Percentiles rank a stretch among this genome's conserved stretches.
These are phyloP conservation scores for Leptinotarsa undecemlineata DNA, from an alignment of 1,140 invertebrate genomes.

Conservation along the genomic window DNA sequence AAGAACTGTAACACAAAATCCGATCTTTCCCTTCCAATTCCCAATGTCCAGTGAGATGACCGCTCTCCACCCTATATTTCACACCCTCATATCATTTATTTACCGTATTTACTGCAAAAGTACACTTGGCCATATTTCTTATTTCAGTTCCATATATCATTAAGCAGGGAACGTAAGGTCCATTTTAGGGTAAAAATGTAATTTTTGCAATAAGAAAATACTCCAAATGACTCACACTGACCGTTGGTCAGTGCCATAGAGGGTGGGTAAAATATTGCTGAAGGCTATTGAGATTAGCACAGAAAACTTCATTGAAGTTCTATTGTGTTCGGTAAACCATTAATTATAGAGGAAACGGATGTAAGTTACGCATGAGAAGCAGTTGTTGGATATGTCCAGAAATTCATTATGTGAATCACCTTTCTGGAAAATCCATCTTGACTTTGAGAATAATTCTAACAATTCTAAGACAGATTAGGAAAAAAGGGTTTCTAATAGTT, in stretches of 20 bases:
- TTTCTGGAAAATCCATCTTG: neutral
- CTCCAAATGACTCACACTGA: constrained; percentile 42
- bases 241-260: constrained; percentile 39
- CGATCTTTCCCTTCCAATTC: neutral
- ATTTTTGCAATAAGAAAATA: constrained; percentile 40
- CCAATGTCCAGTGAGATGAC: constrained; percentile 19
- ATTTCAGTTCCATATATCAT: constrained; percentile 39
- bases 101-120: constrained; percentile 42
- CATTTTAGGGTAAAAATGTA: constrained; percentile 31
- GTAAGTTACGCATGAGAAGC: neutral
- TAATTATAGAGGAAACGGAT: constrained; percentile 3
- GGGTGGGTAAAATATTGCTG: constrained; percentile 28
- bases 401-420: no score
- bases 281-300: constrained; percentile 19
- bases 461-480: no score
- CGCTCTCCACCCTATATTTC: constrained; percentile 36
- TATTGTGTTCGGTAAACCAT: constrained; percentile 14
- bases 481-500: no score
- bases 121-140: constrained; percentile 39
- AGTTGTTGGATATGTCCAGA: no score
- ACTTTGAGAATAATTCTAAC: neutral
- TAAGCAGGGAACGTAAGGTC: constrained; percentile 29
- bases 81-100: constrained; percentile 42
- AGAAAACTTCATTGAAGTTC: constrained; percentile 20
- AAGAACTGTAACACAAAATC: neutral